These are phyloP conservation scores for Elachura formosa DNA, from an alignment of 2,113 vertebrate genomes.

Conservation along the genomic window DNA sequence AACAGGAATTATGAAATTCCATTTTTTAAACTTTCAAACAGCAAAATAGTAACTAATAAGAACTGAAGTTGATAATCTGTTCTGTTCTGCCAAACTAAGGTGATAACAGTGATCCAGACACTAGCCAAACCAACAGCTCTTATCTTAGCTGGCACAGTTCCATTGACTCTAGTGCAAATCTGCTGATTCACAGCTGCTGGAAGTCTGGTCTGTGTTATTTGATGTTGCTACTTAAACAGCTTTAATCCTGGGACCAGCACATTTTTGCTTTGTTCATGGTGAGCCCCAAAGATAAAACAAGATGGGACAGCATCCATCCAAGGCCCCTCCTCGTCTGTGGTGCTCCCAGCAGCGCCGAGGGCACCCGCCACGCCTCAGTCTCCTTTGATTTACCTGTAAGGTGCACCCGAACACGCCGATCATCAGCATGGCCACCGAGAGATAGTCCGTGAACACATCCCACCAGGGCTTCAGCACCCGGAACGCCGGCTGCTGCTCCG, in stretches of 20 bases:
- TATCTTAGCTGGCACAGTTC: neutral
- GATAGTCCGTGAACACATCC: conserved; percentile 97
- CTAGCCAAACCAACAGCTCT: neutral
- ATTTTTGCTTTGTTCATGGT: neutral
- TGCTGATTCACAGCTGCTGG: neutral
- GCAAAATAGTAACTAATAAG: neutral
- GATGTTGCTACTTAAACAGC: conserved; percentile 3
- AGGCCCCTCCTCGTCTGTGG: neutral
- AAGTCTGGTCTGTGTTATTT: neutral
- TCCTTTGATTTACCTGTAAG: conserved; percentile 79
- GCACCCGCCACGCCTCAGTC: rapidly evolving
- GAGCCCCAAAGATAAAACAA: neutral
- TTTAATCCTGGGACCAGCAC: neutral
- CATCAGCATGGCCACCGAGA: conserved; percentile 97
- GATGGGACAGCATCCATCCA: neutral
- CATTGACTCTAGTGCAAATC: neutral
- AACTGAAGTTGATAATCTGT: neutral
- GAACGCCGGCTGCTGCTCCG: conserved; percentile 96
- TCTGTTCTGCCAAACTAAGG: neutral
- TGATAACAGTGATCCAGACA: neutral
- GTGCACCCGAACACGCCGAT: conserved; percentile 97
- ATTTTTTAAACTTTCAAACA: neutral
- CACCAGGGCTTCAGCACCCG: conserved; percentile 98
- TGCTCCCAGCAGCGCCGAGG: neutral
- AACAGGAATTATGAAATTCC: neutral